A percentile compares a stretch with the other conserved stretches of the same genome.
Conservation (phyloP, 2,113 vertebrate species). For the Silurus glanis region DNA sequence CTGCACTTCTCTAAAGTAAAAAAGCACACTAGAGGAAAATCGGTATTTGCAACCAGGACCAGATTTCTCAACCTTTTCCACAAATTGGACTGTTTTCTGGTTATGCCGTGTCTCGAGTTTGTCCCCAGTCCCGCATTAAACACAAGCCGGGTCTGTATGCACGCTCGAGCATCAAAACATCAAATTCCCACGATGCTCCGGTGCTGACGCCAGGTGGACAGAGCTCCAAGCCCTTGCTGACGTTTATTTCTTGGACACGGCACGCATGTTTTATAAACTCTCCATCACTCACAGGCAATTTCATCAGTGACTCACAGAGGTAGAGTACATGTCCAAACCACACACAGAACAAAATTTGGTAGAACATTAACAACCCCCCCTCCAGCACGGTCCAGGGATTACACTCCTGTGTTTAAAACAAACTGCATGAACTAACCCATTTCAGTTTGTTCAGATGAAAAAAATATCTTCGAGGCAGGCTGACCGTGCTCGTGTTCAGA, state of each 20-base stretch:
- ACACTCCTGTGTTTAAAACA: slow-evolving; percentile 9
- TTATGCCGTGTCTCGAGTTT: neutral
- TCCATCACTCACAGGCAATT: slow-evolving; percentile 18
- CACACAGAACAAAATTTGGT: slow-evolving; percentile 19
- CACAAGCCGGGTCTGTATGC: neutral
- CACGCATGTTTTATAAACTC: slow-evolving; percentile 29
- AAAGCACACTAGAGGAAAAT: neutral
- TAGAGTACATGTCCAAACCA: slow-evolving; percentile 7
- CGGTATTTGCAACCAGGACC: neutral
- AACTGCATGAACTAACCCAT: neutral
- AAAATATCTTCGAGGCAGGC: neutral
- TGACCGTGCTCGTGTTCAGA: neutral
- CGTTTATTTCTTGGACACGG: slow-evolving; percentile 13
- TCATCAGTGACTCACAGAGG: slow-evolving; percentile 7
- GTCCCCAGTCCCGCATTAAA: neutral
- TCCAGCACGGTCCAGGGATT: neutral
- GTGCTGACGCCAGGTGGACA: neutral
- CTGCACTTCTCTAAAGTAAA: neutral
- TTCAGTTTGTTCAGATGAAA: slow-evolving; percentile 11
- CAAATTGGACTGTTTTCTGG: neutral
- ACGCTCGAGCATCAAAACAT: neutral
- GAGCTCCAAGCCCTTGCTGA: neutral
- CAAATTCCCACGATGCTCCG: slow-evolving; percentile 13
- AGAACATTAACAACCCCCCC: neutral
- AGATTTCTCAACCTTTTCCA: neutral